A percentile compares a stretch with the other conserved stretches of the same genome.
phyloP scores from a whole-genome alignment of 2,888 invertebrate genomes.

The Arctia plantaginis region DNA sequence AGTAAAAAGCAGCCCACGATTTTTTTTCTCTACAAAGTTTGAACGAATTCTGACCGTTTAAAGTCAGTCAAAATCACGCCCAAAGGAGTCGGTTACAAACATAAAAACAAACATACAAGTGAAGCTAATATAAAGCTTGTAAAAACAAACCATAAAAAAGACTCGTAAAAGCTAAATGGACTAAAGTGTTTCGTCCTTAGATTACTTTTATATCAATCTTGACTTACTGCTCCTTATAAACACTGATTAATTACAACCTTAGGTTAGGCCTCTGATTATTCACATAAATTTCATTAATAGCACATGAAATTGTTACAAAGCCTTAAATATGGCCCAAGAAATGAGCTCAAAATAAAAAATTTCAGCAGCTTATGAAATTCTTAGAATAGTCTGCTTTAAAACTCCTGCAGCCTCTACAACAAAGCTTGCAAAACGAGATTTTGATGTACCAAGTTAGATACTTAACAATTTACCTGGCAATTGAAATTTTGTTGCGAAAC shows the following conservation, averaged over 20 bases:
- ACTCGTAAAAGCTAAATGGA: neutral
- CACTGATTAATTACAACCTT: neutral
- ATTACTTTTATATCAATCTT: neutral
- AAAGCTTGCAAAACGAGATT: conserved; percentile 26
- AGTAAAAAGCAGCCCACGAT: no score
- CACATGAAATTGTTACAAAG: neutral
- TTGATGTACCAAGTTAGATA: conserved; percentile 37
- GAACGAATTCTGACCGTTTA: no score
- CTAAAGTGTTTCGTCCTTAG: neutral
- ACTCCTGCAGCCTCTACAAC: neutral
- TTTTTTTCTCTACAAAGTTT: no score
- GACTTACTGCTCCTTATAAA: neutral
- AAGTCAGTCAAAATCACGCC: no score
- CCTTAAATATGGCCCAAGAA: neutral
- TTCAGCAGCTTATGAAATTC: neutral
- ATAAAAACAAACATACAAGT: no score
- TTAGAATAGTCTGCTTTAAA: neutral
- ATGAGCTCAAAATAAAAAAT: neutral
- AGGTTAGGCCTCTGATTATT: neutral
- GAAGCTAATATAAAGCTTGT: no score
- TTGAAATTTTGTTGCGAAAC: conserved; percentile 50
- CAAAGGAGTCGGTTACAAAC: no score
- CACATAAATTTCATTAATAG: neutral
- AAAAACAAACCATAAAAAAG: no score
- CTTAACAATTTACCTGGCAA: conserved; percentile 46